Evolutionary conservation across 2,797 vertebrate species (phyloP).

Genomic region (Podarcis siculus): DNA sequence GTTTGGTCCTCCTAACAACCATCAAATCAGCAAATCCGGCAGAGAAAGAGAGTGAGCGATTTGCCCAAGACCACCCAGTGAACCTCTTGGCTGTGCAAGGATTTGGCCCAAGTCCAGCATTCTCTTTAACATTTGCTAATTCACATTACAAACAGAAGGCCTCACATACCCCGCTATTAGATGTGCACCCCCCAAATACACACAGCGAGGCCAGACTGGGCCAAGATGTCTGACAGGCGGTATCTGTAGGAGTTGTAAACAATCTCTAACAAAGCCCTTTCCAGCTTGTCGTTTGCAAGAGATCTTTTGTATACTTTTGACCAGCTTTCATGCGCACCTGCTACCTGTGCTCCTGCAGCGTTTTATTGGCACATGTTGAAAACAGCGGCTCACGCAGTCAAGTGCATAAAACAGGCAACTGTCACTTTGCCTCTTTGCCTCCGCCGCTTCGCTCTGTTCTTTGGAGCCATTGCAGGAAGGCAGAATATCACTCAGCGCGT

Average conservation of each 20-base stretch:
- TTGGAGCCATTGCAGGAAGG: slow-evolving; percentile 64
- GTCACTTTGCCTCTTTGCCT: slow-evolving; percentile 71
- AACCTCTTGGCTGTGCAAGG: not conserved
- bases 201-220: slow-evolving; percentile 42
- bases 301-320: slow-evolving; percentile 41
- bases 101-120: not conserved
- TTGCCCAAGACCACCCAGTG: not conserved
- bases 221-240: slow-evolving; percentile 17
- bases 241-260: slow-evolving; percentile 18
- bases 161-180: not conserved
- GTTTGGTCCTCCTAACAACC: not conserved
- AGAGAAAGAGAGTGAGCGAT: not conserved
- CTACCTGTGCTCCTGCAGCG: slow-evolving; percentile 46
- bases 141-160: too few species aligned
- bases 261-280: slow-evolving; percentile 41
- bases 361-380: slow-evolving; percentile 69
- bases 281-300: slow-evolving; percentile 32
- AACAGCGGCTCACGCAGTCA: slow-evolving; percentile 66
- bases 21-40: not conserved
- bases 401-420: slow-evolving; percentile 71
- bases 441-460: slow-evolving; percentile 50
- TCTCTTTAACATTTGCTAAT: not conserved
- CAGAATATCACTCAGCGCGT: slow-evolving; percentile 71
- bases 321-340: slow-evolving; percentile 26
- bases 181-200: not conserved